Percentiles rank a stretch among this genome's conserved stretches.
These are phyloP conservation scores for Cherax destructor DNA, from an alignment of 1,140 invertebrate species.

Conservation along the genomic window DNA sequence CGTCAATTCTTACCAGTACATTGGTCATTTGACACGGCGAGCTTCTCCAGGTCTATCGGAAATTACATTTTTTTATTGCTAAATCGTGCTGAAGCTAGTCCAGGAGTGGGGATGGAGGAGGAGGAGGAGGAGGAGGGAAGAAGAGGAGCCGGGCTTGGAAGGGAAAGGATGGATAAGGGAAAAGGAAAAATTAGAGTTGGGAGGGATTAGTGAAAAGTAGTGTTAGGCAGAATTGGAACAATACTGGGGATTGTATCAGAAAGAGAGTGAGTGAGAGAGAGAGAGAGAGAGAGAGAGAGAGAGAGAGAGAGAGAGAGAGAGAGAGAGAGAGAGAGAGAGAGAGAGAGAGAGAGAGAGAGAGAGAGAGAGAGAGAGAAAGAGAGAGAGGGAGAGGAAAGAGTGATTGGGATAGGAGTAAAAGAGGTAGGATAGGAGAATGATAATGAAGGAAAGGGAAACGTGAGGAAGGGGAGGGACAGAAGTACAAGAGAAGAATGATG, in stretches of 20 bases:
- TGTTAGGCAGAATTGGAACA: background rate
- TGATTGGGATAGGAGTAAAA: background rate
- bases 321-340: constrained; percentile 7
- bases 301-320: too few relatives aligned
- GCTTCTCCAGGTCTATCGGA: constrained; percentile 40
- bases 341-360: background rate
- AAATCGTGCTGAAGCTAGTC: constrained; percentile 47
- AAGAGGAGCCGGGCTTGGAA: background rate
- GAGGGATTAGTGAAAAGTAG: background rate
- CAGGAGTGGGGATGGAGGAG: background rate
- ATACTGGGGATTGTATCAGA: too few relatives aligned
- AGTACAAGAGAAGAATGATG: background rate
- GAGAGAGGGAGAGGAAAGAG: constrained; percentile 11
- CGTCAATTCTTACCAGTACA: constrained; percentile 40
- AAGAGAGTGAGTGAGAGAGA: too few relatives aligned
- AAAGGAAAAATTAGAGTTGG: background rate
- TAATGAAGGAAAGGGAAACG: background rate
- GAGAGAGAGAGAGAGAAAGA: background rate
- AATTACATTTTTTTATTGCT: constrained; percentile 57
- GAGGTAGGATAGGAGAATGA: background rate
- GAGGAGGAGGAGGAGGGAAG: background rate
- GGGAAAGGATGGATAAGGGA: constrained; percentile 11
- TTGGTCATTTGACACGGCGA: constrained; percentile 31
- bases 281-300: background rate
- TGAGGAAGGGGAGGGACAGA: background rate